These are phyloP conservation scores for Peromyscus californicus DNA, from an alignment of 2,113 vertebrate species.

Conservation along the genomic window DNA sequence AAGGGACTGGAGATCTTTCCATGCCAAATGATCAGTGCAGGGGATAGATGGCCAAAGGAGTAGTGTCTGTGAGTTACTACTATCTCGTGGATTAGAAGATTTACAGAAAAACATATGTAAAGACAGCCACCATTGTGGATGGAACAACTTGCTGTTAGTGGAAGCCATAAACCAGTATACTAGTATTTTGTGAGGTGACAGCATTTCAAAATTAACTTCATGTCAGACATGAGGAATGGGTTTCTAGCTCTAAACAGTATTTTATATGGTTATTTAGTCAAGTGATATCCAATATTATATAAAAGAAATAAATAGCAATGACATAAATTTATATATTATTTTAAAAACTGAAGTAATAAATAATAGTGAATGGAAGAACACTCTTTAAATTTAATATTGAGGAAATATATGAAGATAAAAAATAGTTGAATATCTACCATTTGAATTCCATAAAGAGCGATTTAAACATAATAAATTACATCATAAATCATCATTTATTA, in stretches of 20 bases:
- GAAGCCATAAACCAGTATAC: not conserved
- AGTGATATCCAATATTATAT: not conserved
- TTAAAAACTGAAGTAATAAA: not conserved
- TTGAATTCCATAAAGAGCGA: not conserved
- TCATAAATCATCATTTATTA: not conserved
- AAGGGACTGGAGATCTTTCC: not conserved
- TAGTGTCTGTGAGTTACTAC: not conserved
- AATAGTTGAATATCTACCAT: not conserved
- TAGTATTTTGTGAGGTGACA: not conserved
- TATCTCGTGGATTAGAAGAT: not conserved
- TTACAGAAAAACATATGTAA: not conserved
- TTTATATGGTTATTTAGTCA: not conserved
- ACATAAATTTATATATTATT: not conserved
- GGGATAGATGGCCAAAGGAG: not conserved
- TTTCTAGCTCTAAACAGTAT: not conserved
- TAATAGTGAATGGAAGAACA: not conserved
- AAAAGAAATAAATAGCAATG: not conserved
- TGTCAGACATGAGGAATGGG: accelerated
- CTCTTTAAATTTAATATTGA: not conserved
- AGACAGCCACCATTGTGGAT: not conserved
- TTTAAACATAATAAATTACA: not conserved
- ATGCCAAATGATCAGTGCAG: not conserved
- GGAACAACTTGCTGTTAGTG: not conserved
- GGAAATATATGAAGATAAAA: not conserved
- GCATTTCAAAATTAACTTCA: not conserved